A percentile compares a stretch with the other conserved stretches of the same genome.
These are phyloP conservation scores for Trachelus troglodyta DNA, from an alignment of 2,888 invertebrate genomes.

Conservation along the genomic window DNA sequence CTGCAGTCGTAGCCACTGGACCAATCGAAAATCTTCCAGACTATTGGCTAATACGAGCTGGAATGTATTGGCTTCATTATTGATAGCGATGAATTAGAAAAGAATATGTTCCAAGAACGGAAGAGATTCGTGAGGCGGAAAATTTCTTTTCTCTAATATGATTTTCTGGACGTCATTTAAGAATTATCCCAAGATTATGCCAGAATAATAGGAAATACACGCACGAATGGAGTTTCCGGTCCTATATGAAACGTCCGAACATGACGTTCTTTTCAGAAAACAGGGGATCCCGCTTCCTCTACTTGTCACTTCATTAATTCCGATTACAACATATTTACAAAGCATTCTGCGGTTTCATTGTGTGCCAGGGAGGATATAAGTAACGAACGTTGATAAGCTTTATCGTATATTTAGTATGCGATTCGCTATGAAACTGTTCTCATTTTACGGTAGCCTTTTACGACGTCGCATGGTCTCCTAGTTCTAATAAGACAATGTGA, in stretches of 20 bases:
- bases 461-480: neutral
- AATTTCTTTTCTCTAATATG: neutral
- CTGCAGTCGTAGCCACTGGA: constrained; percentile 66
- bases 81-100: constrained; percentile 9
- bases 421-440: neutral
- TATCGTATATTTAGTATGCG: neutral
- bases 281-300: neutral
- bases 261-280: neutral
- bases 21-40: constrained; percentile 66
- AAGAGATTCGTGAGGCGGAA: neutral
- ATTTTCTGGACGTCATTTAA: neutral
- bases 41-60: constrained; percentile 61
- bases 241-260: neutral
- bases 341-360: neutral
- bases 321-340: neutral
- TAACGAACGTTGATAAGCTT: neutral
- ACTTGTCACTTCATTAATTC: neutral
- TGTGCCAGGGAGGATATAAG: neutral
- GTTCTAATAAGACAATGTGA: neutral
- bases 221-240: neutral
- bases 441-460: neutral
- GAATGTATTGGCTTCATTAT: constrained; percentile 46
- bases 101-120: neutral
- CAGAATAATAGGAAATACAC: no score
- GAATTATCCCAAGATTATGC: neutral